phyloP scores from a whole-genome alignment of 2,797 vertebrate species.

The Triplophysa bombifrons region DNA sequence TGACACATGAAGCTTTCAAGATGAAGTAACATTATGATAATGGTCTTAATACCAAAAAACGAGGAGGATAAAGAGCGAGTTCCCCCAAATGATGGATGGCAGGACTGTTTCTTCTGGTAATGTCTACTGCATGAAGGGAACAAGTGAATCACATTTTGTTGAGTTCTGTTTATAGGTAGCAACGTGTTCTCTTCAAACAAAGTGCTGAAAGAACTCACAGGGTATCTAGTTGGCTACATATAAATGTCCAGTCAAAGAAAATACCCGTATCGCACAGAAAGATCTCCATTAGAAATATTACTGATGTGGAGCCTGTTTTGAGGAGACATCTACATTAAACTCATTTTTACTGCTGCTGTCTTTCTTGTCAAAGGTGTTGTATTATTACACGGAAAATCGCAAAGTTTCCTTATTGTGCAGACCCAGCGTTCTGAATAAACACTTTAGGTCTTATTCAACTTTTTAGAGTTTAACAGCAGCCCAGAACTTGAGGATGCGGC shows the following conservation, averaged over 20 bases:
- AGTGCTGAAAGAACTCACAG: neutral
- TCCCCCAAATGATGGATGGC: neutral
- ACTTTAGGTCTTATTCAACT: too few species aligned
- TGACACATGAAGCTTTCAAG: slow-evolving; percentile 33
- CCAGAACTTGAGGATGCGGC: too few species aligned
- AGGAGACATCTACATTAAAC: too few species aligned
- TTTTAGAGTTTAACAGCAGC: too few species aligned
- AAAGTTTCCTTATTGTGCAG: too few species aligned
- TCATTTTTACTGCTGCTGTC: too few species aligned
- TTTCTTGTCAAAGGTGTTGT: neutral
- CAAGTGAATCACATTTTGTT: neutral
- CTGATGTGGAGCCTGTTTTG: neutral
- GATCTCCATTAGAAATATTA: neutral
- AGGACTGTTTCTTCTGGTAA: neutral
- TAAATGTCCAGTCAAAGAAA: too few species aligned
- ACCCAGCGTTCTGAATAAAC: too few species aligned
- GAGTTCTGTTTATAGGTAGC: neutral
- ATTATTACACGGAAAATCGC: neutral
- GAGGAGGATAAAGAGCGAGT: neutral
- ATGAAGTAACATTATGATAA: slow-evolving; percentile 16
- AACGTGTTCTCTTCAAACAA: too few species aligned
- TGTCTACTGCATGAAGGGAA: neutral
- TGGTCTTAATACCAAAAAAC: slow-evolving; percentile 14
- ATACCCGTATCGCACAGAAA: neutral
- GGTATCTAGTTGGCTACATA: neutral